Base-by-base conservation (phyloP, 2,113 vertebrate species). In the Ceyx melanurus region DNA sequence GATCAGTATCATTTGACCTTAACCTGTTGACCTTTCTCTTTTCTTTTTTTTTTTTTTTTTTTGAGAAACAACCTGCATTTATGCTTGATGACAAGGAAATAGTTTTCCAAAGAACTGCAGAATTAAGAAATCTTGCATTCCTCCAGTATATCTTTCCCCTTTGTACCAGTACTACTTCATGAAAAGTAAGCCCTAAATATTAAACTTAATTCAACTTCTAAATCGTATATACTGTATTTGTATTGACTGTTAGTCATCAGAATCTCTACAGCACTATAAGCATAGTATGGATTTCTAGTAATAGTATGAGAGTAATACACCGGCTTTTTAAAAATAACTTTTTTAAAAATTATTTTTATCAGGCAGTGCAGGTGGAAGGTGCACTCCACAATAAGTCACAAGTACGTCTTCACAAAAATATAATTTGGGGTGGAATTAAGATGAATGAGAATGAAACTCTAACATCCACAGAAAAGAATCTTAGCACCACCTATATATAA, bases 161-260 rank as follows among this genome's bases (percentile, higher is more conserved):
- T 81, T 53, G 4, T 78, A 94, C 42, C 19, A 86, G 72, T 73
- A 93, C 46, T 84, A 89, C 56, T 90, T 96, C 75, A 84, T 86
- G 74, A 93, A 95, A 96, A 86, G 61, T 73, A 85, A 90, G 67
- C 62, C 62, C 33, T 97, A 95, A 96, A 97, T 95, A 97, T 94
- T 94, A 97, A 96, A 96, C 46, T 92, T 90, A 92, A 95, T 96
- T 97, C 84, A 91, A 60, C 78, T 92, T 92, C 90, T 95, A 94
- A 95, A 93, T 89, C 20, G 6, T 90, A 56, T 91, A 87, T 85
- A 62, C 61, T 90, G 43, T 84, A 72, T 57, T 85, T 89, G 60
- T 62, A 95, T 86, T 95, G 58, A 46, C 80, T 95, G 86, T 94
- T 93, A 97, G 66, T 94, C 76, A 91, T 91, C 74, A 72, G 81